phyloP scores from a whole-genome alignment of 1,140 invertebrate species.

The Procambarus virginalis region DNA sequence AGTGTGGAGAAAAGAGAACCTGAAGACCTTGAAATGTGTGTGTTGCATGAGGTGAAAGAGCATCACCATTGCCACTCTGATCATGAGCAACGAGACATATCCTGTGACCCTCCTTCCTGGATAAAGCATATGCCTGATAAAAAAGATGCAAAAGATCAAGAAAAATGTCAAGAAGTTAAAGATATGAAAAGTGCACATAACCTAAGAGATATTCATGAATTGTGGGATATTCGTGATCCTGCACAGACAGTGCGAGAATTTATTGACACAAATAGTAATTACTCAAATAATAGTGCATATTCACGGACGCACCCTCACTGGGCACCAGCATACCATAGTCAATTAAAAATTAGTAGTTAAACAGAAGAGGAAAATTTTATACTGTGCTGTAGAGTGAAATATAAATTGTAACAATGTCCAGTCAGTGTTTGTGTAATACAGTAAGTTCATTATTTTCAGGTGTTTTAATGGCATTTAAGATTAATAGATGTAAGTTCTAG shows the following conservation, averaged over 20 bases:
- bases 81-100: conserved; percentile 29
- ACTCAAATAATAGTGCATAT: conserved; percentile 51
- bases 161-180: conserved; percentile 34
- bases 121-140: conserved; percentile 31
- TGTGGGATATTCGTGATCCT: conserved; percentile 58
- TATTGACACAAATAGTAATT: conserved; percentile 53
- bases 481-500: background rate
- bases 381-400: background rate
- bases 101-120: conserved; percentile 26
- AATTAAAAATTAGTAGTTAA: conserved; percentile 33
- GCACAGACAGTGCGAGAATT: conserved; percentile 56
- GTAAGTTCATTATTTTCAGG: background rate
- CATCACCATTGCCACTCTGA: conserved; percentile 37
- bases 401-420: too few relatives aligned
- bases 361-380: background rate
- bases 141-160: conserved; percentile 47
- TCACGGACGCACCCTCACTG: conserved; percentile 54
- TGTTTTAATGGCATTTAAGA: background rate
- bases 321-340: conserved; percentile 44
- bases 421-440: too few relatives aligned
- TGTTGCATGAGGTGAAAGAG: conserved; percentile 20
- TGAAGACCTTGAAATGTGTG: conserved; percentile 48
- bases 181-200: conserved; percentile 39
- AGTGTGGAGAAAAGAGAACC: conserved; percentile 54
- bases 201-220: conserved; percentile 44